Base-by-base conservation (phyloP, 2,113 vertebrate species). In the Perca flavescens region DNA sequence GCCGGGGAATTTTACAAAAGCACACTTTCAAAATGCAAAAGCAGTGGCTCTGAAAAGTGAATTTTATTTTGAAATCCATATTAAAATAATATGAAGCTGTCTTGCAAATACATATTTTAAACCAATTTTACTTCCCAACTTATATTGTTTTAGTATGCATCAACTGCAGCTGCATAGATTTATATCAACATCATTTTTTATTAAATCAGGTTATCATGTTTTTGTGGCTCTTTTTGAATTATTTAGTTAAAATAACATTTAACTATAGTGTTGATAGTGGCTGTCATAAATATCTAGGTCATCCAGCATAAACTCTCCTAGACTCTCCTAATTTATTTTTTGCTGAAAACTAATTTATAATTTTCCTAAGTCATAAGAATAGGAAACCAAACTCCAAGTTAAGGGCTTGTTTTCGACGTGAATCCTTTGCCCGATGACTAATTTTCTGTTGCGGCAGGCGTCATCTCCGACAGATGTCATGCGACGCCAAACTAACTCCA, bases 391-490 rank as follows among this genome's bases (percentile, higher is more conserved):
- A 56, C 43, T 69, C 49, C 36, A 25, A 58, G 31, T 68, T 43
- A 2, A 56, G 53, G 49, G 67, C 34, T 68, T 77, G 49, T 79
- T 67, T 74, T 5, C 19, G 77, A 22, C 5, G 22, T 64, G 46
- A 77, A 74, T 43, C 31, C 22, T 66, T 77, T 36, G 36, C 50
- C 74, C 28, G 21, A 78, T 83, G 80, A 91, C 52, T 87, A 69
- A 78, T 1, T 63, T 64, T 80, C 36, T 85, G 81, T 68, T 54
- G 77, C 64, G 57, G 67, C 56, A 28, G 70, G 68, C 66, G n/a
- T 86, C 74, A 83, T 81, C 65, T 43, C 53, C 34, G n/a, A 79
- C 76, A 87, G 73, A 85, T 77, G 74, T 82, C 84, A 79, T 87
- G 83, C 83, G 87, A 91, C 66, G 31, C 34, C 1, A 9, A 71